These are phyloP conservation scores for Lamellibrachia columna DNA, from an alignment of 2,888 invertebrate species.

Conservation along the genomic window DNA sequence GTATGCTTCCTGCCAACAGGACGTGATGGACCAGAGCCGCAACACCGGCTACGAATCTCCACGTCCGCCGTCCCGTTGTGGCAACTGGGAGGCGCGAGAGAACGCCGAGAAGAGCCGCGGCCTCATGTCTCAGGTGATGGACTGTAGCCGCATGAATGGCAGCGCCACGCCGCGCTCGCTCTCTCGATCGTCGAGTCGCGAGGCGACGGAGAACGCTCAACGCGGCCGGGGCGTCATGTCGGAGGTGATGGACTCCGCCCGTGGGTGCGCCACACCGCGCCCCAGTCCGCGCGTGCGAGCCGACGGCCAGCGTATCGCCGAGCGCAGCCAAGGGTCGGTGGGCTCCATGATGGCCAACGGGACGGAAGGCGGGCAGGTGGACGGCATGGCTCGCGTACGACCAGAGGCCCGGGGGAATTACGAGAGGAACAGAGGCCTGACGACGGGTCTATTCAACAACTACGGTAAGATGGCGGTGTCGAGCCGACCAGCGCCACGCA, in stretches of 20 bases:
- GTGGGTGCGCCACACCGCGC: background rate
- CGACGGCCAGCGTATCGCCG: slow-evolving; percentile 30
- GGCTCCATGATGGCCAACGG: background rate
- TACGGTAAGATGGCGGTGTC: slow-evolving; percentile 27
- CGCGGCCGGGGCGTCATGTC: slow-evolving; percentile 27
- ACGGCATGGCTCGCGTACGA: slow-evolving; percentile 27
- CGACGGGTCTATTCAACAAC: slow-evolving; percentile 29
- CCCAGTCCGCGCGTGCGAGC: slow-evolving; percentile 29
- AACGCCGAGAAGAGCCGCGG: slow-evolving; percentile 28
- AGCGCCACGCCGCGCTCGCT: slow-evolving; percentile 30
- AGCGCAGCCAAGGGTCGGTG: background rate
- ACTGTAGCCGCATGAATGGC: background rate
- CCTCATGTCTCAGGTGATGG: slow-evolving; percentile 19
- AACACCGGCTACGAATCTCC: slow-evolving; percentile 31
- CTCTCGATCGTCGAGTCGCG: slow-evolving; percentile 20
- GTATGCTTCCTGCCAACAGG: background rate
- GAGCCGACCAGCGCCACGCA: slow-evolving; percentile 28
- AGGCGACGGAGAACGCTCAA: slow-evolving; percentile 31
- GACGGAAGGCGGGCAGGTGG: background rate
- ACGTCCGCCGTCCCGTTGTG: background rate
- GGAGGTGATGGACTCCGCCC: background rate
- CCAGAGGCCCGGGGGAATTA: slow-evolving; percentile 33
- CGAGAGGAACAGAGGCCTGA: slow-evolving; percentile 31
- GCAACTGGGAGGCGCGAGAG: slow-evolving; percentile 29
- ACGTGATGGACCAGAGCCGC: slow-evolving; percentile 25